phyloP scores from a whole-genome alignment of 2,888 invertebrate genomes.

The Beris morrisii region DNA sequence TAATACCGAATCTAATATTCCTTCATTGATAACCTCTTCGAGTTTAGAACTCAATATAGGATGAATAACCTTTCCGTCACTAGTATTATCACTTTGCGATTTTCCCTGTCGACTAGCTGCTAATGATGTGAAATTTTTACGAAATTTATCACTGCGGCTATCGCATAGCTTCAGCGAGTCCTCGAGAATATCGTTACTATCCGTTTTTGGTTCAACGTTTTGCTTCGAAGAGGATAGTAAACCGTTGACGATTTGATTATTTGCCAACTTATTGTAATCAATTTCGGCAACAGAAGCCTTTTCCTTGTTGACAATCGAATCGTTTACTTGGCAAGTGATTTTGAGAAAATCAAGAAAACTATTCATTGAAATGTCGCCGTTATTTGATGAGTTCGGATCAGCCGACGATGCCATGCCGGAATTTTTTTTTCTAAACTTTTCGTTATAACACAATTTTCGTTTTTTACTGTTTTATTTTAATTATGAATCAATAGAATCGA shows the following conservation, averaged over 20 bases:
- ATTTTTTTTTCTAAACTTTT: not conserved
- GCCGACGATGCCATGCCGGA: slow-evolving; percentile 10
- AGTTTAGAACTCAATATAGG: slow-evolving; percentile 50
- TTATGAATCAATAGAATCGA: not conserved
- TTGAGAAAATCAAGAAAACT: slow-evolving; percentile 56
- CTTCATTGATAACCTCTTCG: slow-evolving; percentile 73
- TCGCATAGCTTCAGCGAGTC: slow-evolving; percentile 5
- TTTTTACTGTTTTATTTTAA: not conserved
- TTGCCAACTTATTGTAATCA: slow-evolving; percentile 50
- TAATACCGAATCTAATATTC: slow-evolving; percentile 78
- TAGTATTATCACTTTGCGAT: slow-evolving; percentile 25
- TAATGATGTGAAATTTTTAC: slow-evolving; percentile 14
- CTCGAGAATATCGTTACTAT: slow-evolving; percentile 3
- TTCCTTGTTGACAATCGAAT: slow-evolving; percentile 46
- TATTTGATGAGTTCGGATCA: not conserved
- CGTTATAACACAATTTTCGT: not conserved
- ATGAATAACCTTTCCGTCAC: slow-evolving; percentile 43
- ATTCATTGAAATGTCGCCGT: slow-evolving; percentile 48
- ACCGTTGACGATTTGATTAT: slow-evolving; percentile 51
- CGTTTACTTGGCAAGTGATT: slow-evolving; percentile 55
- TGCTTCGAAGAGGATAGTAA: slow-evolving; percentile 43
- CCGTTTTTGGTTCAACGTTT: not conserved
- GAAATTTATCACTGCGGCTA: slow-evolving; percentile 19
- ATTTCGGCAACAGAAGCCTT: slow-evolving; percentile 36
- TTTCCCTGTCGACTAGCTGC: slow-evolving; percentile 16